A percentile compares a stretch with the other conserved stretches of the same genome.
phyloP scores from a whole-genome alignment of 2,797 vertebrate genomes.

The Valencia hispanica region DNA sequence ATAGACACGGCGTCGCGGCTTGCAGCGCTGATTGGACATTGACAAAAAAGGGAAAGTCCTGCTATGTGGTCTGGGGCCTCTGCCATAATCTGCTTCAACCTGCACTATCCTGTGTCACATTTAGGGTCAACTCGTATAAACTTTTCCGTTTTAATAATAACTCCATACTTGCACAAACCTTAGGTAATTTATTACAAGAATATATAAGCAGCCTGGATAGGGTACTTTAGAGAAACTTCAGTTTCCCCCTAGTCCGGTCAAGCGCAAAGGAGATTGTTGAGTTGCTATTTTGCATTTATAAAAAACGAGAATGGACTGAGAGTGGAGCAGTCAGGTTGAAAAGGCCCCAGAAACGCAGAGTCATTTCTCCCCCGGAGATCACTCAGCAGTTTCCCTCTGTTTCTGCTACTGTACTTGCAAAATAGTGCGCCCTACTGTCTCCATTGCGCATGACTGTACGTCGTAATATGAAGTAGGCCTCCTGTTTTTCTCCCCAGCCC shows the following conservation, averaged over 20 bases:
- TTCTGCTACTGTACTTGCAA: conserved; percentile 73
- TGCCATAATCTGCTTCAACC: neutral
- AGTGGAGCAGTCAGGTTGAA: neutral
- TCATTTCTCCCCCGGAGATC: conserved; percentile 54
- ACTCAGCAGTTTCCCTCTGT: conserved; percentile 34
- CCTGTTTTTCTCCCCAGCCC: conserved; percentile 78
- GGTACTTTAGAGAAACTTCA: neutral
- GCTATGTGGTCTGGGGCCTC: conserved; percentile 27
- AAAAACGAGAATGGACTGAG: neutral
- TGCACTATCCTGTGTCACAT: conserved; percentile 46
- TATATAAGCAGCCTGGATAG: neutral
- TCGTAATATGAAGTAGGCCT: conserved; percentile 78
- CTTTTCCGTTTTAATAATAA: neutral
- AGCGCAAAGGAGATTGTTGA: neutral
- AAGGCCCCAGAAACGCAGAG: conserved; percentile 40
- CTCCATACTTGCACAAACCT: neutral
- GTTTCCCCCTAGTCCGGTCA: neutral
- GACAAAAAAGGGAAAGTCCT: conserved; percentile 61
- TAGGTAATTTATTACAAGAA: neutral
- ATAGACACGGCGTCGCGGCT: conserved; percentile 49
- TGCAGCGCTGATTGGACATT: conserved; percentile 63
- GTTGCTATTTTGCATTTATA: neutral
- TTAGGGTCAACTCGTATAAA: neutral
- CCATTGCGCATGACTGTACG: conserved; percentile 83
- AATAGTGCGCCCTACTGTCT: conserved; percentile 76